Evolutionary conservation across 1,140 invertebrate genomes (phyloP).

Genomic region (Pectinophora gossypiella): DNA sequence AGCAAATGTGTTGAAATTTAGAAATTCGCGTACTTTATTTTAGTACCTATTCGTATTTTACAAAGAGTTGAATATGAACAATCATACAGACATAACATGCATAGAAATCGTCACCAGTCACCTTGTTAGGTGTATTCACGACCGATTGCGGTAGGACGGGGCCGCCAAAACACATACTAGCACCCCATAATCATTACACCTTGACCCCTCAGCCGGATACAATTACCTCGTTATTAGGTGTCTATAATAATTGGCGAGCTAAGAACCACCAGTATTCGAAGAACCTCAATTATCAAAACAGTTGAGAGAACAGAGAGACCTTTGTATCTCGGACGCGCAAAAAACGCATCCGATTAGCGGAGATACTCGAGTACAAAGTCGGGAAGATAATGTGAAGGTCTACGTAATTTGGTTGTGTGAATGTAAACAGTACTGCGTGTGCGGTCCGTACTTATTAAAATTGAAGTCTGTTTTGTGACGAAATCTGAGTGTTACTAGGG

Average conservation of each 20-base stretch:
- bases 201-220: neutral
- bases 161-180: neutral
- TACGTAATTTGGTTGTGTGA: too few species aligned
- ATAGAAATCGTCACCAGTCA: neutral
- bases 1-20: too few species aligned
- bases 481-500: too few species aligned
- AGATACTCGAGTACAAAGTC: too few species aligned
- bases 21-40: too few species aligned
- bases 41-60: too few species aligned
- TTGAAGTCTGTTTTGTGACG: too few species aligned
- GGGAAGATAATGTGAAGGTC: too few species aligned
- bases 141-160: neutral
- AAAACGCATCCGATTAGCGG: neutral
- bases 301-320: neutral
- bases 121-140: neutral
- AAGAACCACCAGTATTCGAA: neutral
- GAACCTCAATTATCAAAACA: neutral
- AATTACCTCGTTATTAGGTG: neutral
- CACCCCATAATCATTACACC: neutral
- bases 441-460: too few species aligned
- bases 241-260: neutral
- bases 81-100: too few species aligned
- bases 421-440: too few species aligned
- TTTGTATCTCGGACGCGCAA: neutral
- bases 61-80: too few species aligned